phyloP scores from a whole-genome alignment of 2,113 vertebrate genomes.

The Zootoca vivipara region DNA sequence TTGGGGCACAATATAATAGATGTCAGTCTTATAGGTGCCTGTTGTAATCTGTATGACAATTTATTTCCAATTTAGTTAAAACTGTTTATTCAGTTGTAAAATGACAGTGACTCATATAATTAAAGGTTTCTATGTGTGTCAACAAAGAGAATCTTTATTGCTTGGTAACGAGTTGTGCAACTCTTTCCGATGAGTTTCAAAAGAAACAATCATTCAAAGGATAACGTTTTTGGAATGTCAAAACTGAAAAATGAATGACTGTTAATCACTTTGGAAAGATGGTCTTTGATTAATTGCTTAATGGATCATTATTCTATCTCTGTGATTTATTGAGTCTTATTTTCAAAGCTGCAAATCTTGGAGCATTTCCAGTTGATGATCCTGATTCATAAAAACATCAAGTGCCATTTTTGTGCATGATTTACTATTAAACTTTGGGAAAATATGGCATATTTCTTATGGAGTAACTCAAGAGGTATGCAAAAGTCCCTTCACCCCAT shows the following conservation, averaged over 20 bases:
- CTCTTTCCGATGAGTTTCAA: slow-evolving; percentile 56
- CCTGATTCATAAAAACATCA: slow-evolving; percentile 24
- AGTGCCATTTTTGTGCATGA: neutral
- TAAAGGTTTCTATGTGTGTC: slow-evolving; percentile 70
- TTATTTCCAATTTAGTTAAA: slow-evolving; percentile 66
- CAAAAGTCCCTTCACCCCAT: neutral
- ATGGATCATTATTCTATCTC: slow-evolving; percentile 40
- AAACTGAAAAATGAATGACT: slow-evolving; percentile 58
- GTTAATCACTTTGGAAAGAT: slow-evolving; percentile 65
- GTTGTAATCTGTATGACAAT: slow-evolving; percentile 64
- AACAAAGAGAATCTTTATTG: slow-evolving; percentile 65
- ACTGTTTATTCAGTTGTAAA: slow-evolving; percentile 74
- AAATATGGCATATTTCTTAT: neutral
- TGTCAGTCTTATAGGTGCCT: slow-evolving; percentile 52
- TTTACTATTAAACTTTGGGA: slow-evolving; percentile 1
- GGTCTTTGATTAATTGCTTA: slow-evolving; percentile 50
- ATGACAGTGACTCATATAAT: slow-evolving; percentile 73
- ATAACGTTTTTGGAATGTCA: slow-evolving; percentile 67
- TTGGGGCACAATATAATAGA: slow-evolving; percentile 53
- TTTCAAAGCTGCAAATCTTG: slow-evolving; percentile 4
- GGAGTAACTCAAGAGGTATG: neutral
- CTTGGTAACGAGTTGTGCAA: slow-evolving; percentile 65
- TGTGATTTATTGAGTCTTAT: neutral
- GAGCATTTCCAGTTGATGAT: slow-evolving; percentile 21
- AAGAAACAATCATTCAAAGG: slow-evolving; percentile 55